Evolutionary conservation across 2,888 invertebrate species (phyloP).

Genomic region (Endomychus coccineus): DNA sequence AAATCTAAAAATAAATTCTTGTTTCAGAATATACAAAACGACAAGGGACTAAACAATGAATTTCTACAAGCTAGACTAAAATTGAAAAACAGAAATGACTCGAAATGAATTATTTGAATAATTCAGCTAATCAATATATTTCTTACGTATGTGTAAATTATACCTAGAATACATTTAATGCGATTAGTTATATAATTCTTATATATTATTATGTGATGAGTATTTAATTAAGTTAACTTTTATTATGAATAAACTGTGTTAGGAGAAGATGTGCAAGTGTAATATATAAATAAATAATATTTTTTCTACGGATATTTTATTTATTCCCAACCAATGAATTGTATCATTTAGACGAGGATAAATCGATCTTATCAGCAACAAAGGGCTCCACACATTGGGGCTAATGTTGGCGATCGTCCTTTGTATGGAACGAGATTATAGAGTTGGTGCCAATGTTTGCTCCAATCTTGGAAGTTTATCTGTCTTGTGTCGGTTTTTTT

Average conservation of each 20-base stretch:
- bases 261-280: background rate
- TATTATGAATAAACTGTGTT: too few species aligned
- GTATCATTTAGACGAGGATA: too few species aligned
- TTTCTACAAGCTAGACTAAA: constrained; percentile 59
- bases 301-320: too few species aligned
- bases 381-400: too few species aligned
- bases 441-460: too few species aligned
- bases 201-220: constrained; percentile 26
- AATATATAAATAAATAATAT: too few species aligned
- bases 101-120: constrained; percentile 20
- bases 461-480: too few species aligned
- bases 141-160: constrained; percentile 11
- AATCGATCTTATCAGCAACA: too few species aligned
- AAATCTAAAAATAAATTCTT: constrained; percentile 14
- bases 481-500: too few species aligned
- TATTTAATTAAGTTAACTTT: constrained; percentile 25
- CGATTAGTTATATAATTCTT: constrained; percentile 9
- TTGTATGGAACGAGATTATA: too few species aligned
- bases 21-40: constrained; percentile 40
- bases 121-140: constrained; percentile 11
- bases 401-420: too few species aligned
- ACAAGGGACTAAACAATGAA: constrained; percentile 50
- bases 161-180: constrained; percentile 9
- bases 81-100: constrained; percentile 48
- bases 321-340: too few species aligned